Percentiles rank a stretch among this genome's conserved stretches.
These are phyloP conservation scores for Seriola quinqueradiata DNA, from an alignment of 2,113 vertebrate species.

Conservation along the genomic window DNA sequence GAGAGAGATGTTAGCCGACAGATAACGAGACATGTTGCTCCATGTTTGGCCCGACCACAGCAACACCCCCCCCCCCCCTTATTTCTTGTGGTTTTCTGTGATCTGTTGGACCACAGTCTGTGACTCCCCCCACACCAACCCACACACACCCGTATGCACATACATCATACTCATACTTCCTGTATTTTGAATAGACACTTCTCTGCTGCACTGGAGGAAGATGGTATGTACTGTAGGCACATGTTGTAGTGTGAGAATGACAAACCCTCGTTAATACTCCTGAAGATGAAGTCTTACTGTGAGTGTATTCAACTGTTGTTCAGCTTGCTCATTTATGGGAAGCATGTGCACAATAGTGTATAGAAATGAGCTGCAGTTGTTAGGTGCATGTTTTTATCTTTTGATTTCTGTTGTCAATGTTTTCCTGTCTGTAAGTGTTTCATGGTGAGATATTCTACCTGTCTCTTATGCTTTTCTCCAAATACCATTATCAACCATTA, in stretches of 20 bases:
- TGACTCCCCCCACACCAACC: slow-evolving; percentile 18
- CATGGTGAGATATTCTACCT: slow-evolving; percentile 3
- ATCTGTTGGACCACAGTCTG: slow-evolving; percentile 70
- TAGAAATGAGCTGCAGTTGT: neutral
- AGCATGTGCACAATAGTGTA: neutral
- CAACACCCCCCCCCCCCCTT: neutral
- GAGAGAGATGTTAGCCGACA: slow-evolving; percentile 45
- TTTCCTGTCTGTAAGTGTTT: slow-evolving; percentile 3
- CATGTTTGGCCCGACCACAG: slow-evolving; percentile 70
- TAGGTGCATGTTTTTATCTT: neutral
- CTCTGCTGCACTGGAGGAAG: slow-evolving; percentile 60
- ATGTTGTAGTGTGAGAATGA: slow-evolving; percentile 23
- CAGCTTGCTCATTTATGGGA: slow-evolving; percentile 1
- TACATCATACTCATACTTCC: slow-evolving; percentile 51
- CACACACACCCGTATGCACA: neutral
- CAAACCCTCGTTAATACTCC: slow-evolving; percentile 14
- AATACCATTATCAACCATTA: neutral
- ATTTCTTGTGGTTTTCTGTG: slow-evolving; percentile 75
- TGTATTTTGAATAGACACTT: slow-evolving; percentile 66
- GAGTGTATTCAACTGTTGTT: slow-evolving; percentile 10
- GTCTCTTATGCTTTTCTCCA: neutral
- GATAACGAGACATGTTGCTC: slow-evolving; percentile 69
- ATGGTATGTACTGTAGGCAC: slow-evolving; percentile 71
- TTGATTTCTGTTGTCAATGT: neutral
- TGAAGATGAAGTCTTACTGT: slow-evolving; percentile 3